A percentile compares a stretch with the other conserved stretches of the same genome.
phyloP scores from a whole-genome alignment of 2,888 invertebrate genomes.

The Phragmatobia fuliginosa region DNA sequence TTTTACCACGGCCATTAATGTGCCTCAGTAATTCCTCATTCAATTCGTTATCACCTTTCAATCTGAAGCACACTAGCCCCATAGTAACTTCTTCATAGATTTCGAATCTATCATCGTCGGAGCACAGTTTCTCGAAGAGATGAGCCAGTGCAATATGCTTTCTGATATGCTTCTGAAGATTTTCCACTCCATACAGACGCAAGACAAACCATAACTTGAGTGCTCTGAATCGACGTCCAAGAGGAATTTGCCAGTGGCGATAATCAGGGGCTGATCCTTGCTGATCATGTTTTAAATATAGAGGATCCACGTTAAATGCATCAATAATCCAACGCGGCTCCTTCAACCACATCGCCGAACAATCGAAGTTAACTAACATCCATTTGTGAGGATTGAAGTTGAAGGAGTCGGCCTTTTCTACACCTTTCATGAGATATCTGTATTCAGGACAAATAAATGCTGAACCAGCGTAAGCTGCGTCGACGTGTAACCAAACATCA shows the following conservation, averaged over 20 bases:
- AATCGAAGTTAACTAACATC: slow-evolving; percentile 99
- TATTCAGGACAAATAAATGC: slow-evolving; percentile 99
- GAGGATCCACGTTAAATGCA: slow-evolving; percentile 98
- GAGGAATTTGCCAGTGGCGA: slow-evolving; percentile 98
- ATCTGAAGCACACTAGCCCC: slow-evolving; percentile 98
- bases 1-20: slow-evolving; percentile 95
- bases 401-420: slow-evolving; percentile 97
- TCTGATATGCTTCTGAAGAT: slow-evolving; percentile 94
- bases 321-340: slow-evolving; percentile 96
- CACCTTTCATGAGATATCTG: slow-evolving; percentile 94
- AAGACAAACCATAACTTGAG: slow-evolving; percentile 98
- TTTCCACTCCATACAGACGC: slow-evolving; percentile 94
- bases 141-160: slow-evolving; percentile 95
- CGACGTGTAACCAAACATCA: slow-evolving; percentile 97
- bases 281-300: slow-evolving; percentile 97
- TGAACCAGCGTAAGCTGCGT: slow-evolving; percentile 98
- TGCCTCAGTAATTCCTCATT: slow-evolving; percentile 93
- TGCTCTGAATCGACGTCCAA: slow-evolving; percentile 96
- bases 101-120: slow-evolving; percentile 94
- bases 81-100: slow-evolving; percentile 95
- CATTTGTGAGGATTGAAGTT: slow-evolving; percentile 99
- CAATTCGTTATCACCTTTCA: slow-evolving; percentile 94
- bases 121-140: slow-evolving; percentile 93
- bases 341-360: slow-evolving; percentile 98
- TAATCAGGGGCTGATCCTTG: slow-evolving; percentile 97